phyloP scores from a whole-genome alignment of 2,797 vertebrate genomes.

The Enoplosus armatus region DNA sequence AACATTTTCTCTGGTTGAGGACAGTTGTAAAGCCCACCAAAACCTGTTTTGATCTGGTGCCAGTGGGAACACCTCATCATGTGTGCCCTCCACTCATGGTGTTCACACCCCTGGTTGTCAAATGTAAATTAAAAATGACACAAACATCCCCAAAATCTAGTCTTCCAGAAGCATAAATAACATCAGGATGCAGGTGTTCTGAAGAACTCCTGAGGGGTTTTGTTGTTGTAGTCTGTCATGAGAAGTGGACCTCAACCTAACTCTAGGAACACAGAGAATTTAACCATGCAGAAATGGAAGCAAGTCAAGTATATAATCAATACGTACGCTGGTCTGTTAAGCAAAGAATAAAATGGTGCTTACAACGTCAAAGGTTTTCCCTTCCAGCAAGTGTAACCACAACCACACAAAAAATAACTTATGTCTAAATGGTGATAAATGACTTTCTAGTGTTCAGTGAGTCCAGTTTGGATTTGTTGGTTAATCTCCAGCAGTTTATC shows the following conservation, averaged over 20 bases:
- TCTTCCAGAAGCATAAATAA: slow-evolving; percentile 16
- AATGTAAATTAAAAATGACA: slow-evolving; percentile 39
- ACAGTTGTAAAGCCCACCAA: not conserved
- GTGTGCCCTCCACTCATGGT: slow-evolving; percentile 9
- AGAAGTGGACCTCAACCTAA: slow-evolving; percentile 6
- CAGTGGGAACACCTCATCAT: slow-evolving; percentile 10
- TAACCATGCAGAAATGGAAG: slow-evolving; percentile 53
- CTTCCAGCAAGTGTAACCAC: not conserved
- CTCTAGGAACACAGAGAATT: slow-evolving; percentile 16
- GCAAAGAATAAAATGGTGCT: slow-evolving; percentile 41
- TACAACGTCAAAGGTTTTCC: slow-evolving; percentile 33
- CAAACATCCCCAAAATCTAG: slow-evolving; percentile 7
- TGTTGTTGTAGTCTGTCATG: slow-evolving; percentile 24
- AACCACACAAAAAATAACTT: not conserved
- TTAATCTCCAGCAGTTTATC: slow-evolving; percentile 5
- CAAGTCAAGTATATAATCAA: slow-evolving; percentile 57
- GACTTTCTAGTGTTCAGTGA: not conserved
- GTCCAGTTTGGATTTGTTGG: slow-evolving; percentile 1
- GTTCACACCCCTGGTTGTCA: slow-evolving; percentile 7
- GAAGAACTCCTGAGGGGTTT: slow-evolving; percentile 18
- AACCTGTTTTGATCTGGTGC: slow-evolving; percentile 8
- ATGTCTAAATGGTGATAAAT: not conserved
- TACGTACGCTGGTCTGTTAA: slow-evolving; percentile 47
- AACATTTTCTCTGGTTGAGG: not conserved
- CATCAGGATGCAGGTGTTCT: slow-evolving; percentile 9